These are phyloP conservation scores for Pristionchus fissidentatus DNA, from an alignment of 2,888 invertebrate genomes.

Conservation along the genomic window DNA sequence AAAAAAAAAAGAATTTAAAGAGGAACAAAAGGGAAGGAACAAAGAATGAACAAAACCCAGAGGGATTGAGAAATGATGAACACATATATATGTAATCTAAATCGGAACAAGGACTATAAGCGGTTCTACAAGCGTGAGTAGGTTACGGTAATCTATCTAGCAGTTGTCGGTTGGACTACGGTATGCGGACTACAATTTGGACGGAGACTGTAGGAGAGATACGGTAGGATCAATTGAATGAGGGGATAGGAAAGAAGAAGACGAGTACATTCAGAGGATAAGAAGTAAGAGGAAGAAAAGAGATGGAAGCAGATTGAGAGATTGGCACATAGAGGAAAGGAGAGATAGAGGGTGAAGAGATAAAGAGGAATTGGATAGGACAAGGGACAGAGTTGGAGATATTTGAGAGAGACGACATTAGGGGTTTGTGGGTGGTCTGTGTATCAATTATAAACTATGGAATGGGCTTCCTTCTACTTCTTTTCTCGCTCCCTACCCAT, in stretches of 20 bases:
- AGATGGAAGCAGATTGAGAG: slow-evolving; percentile 11
- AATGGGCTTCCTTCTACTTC: slow-evolving; percentile 6
- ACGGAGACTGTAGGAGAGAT: not conserved
- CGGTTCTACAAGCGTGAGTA: slow-evolving; percentile 6
- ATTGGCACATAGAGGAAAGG: slow-evolving; percentile 7
- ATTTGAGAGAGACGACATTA: not conserved
- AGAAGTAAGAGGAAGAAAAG: slow-evolving; percentile 4
- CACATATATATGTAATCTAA: not conserved
- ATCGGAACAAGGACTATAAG: slow-evolving; percentile 11
- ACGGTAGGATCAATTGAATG: not conserved
- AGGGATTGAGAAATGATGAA: too few relatives aligned
- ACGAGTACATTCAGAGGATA: slow-evolving; percentile 12
- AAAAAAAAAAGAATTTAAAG: not conserved
- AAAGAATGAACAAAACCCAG: slow-evolving; percentile 10
- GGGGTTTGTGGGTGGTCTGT: not conserved
- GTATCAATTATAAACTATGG: not conserved
- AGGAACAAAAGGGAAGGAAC: slow-evolving; percentile 6
- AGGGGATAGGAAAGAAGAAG: slow-evolving; percentile 1
- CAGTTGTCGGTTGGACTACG: not conserved
- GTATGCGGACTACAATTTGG: too few relatives aligned
- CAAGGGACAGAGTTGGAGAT: not conserved
- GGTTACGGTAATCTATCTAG: not conserved
- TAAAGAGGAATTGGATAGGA: not conserved
- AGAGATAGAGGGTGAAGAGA: not conserved
- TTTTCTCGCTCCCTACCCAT: slow-evolving; percentile 36